Conservation (phyloP, 2,113 vertebrate species). For the Vimba vimba region DNA sequence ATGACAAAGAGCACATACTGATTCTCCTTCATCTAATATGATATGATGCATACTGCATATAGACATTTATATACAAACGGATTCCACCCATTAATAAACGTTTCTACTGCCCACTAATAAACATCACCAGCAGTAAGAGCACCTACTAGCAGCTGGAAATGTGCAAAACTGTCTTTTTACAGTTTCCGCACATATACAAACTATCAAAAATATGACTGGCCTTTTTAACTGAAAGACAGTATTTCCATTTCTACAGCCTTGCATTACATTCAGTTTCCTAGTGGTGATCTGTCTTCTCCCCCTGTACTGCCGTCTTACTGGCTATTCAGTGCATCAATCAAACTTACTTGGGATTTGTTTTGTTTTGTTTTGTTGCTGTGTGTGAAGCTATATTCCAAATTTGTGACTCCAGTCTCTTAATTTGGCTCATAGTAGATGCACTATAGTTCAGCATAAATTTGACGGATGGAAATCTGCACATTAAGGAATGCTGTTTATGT, state of each 20-base stretch:
- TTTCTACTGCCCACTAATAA: neutral
- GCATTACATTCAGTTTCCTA: neutral
- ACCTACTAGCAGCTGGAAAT: neutral
- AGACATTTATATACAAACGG: neutral
- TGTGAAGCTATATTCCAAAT: neutral
- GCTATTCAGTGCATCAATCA: neutral
- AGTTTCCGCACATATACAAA: neutral
- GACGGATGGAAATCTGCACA: neutral
- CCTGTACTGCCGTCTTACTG: neutral
- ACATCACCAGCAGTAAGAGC: neutral
- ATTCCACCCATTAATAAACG: neutral
- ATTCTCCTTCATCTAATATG: neutral
- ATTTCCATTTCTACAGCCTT: neutral
- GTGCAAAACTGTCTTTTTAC: neutral
- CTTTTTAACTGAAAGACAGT: neutral
- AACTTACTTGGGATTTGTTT: slow-evolving; percentile 2
- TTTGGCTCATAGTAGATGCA: neutral
- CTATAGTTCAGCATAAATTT: neutral
- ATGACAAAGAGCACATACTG: slow-evolving; percentile 4
- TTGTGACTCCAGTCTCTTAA: neutral
- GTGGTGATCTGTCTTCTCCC: neutral
- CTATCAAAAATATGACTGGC: neutral
- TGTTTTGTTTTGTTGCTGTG: neutral
- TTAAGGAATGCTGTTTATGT: slow-evolving; percentile 7
- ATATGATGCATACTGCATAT: neutral